Evolutionary conservation across 2,113 vertebrate genomes (phyloP), one percentile per base, ranked within the genome.

Genomic region (Blennius ocellaris): DNA sequence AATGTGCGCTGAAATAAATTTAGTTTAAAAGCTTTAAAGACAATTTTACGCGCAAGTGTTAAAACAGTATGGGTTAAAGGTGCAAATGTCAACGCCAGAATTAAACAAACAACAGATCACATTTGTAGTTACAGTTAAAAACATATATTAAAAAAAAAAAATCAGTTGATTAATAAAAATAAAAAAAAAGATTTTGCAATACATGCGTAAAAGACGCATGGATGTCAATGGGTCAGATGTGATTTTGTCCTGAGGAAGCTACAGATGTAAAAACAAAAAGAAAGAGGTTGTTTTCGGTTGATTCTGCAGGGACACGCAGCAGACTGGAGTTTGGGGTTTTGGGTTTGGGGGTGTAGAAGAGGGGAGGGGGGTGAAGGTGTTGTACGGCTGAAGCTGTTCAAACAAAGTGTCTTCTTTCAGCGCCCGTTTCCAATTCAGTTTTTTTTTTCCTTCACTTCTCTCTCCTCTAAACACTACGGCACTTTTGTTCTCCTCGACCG

Each of bases 371-470:
- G 1, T 47, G 72, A 17, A 69, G 69, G 76, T 69, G 81, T 58
- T 64, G 55, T 59, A 8, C 41, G 67, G 54, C 61, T 69, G 76
- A 68, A 78, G 82, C 81, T 91, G 87, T 91, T 90, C 70, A 85
- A 90, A 90, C 83, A 90, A 80, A 91, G 86, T 89, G 85, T 88
- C 76, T 80, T 89, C 89, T 93, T 89, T 92, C 90, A 91, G 45
- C 85, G 77, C 81, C 52, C 67, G 71, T 67, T 83, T 84, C 85
- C 72, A 83, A 37, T 58, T 83, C 57, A 80, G 50, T 81, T 63
- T 80, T 75, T 62, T 69, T 16, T 51, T 62, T 45, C 37, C 6
- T 4, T 6, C 5, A 14, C 14, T 16, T 30, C 53, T n/a, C 45
- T 44, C 58, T 64, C 55, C 45, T 44, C 62, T 74, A 73, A 87